A percentile compares a stretch with the other conserved stretches of the same genome.
Evolutionary conservation across 2,113 vertebrate species (phyloP).

Genomic region (Scomber scombrus): DNA sequence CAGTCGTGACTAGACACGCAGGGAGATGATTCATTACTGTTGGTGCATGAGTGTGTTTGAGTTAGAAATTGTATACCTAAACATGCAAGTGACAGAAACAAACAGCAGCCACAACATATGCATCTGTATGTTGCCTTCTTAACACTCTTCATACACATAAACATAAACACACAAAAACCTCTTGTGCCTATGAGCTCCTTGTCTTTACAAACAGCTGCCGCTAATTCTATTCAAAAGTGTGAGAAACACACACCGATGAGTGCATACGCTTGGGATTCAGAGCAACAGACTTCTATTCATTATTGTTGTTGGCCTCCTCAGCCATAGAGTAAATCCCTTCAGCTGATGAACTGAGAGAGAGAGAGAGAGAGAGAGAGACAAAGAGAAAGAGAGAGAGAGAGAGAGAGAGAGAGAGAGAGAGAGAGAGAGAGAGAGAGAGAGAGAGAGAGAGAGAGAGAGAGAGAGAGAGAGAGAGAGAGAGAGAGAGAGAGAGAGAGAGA

Average conservation of each 20-base stretch:
- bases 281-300: slow-evolving; percentile 62
- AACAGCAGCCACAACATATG: not conserved
- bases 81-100: not conserved
- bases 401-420: slow-evolving; percentile 23
- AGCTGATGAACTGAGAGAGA: slow-evolving; percentile 54
- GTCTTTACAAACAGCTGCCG: slow-evolving; percentile 55
- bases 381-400: slow-evolving; percentile 9
- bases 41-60: slow-evolving; percentile 1
- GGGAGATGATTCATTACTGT: not conserved
- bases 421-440: slow-evolving; percentile 7
- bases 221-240: slow-evolving; percentile 52
- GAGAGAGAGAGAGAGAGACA: slow-evolving; percentile 7
- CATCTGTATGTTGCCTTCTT: not conserved
- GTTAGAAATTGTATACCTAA: not conserved
- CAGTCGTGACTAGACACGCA: not conserved
- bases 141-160: not conserved
- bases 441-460: slow-evolving; percentile 24
- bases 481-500: slow-evolving; percentile 17
- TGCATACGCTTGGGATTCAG: slow-evolving; percentile 47
- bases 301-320: slow-evolving; percentile 55
- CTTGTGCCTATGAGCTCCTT: slow-evolving; percentile 1
- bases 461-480: slow-evolving; percentile 11
- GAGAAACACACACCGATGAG: slow-evolving; percentile 62
- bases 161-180: slow-evolving; percentile 9
- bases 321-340: slow-evolving; percentile 61